phyloP scores from a whole-genome alignment of 2,113 vertebrate species.

The Garra rufa region DNA sequence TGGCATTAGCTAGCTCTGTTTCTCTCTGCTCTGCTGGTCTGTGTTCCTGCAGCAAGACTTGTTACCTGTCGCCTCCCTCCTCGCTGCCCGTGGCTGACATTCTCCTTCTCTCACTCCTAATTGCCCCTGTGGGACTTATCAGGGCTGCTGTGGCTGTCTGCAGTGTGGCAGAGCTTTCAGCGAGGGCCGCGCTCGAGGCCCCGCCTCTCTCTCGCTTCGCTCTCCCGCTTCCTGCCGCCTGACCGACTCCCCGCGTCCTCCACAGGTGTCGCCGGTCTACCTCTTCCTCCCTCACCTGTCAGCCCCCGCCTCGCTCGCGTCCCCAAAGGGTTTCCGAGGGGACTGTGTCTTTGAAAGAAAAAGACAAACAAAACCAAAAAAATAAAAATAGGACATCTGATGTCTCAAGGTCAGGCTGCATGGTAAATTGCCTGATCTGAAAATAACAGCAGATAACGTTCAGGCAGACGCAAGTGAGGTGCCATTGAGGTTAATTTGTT shows the following conservation, averaged over 20 bases:
- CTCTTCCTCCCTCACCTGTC: conserved; percentile 39
- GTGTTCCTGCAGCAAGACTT: conserved; percentile 51
- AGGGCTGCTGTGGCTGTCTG: conserved; percentile 68
- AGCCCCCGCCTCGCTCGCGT: conserved; percentile 1
- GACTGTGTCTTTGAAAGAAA: conserved; percentile 51
- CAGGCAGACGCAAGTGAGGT: conserved; percentile 9
- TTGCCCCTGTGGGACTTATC: conserved; percentile 77
- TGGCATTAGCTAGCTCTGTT: conserved; percentile 49
- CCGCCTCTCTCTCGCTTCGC: conserved; percentile 14
- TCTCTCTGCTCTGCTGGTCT: conserved; percentile 45
- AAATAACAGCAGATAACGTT: conserved; percentile 48
- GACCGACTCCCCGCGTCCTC: conserved; percentile 40
- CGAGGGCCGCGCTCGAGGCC: conserved; percentile 41
- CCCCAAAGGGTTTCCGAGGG: conserved; percentile 37
- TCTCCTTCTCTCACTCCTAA: conserved; percentile 78
- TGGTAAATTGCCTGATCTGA: conserved; percentile 49
- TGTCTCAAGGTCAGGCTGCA: conserved; percentile 58
- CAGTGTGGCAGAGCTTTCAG: conserved; percentile 63
- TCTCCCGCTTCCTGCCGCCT: conserved; percentile 11
- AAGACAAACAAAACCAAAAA: conserved; percentile 35
- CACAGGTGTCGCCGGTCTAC: conserved; percentile 56
- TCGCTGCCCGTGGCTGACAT: conserved; percentile 69
- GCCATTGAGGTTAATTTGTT: conserved; percentile 52
- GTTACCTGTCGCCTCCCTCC: conserved; percentile 57
- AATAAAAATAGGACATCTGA: conserved; percentile 31